phyloP scores from a whole-genome alignment of 2,797 vertebrate genomes.

The Pelodytes ibericus region DNA sequence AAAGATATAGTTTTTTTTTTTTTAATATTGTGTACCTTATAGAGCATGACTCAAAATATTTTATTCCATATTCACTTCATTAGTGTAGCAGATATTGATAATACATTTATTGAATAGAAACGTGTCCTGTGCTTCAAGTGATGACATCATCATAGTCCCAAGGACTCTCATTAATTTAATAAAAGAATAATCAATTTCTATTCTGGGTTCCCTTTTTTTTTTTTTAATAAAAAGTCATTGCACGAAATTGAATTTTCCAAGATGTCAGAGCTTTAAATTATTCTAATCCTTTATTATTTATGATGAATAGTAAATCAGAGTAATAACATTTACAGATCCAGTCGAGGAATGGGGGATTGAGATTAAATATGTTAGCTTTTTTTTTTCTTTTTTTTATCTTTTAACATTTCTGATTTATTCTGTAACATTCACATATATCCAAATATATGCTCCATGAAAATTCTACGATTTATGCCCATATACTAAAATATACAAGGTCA shows the following conservation, averaged over 20 bases:
- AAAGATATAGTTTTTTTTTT: neutral
- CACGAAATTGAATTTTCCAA: conserved; percentile 46
- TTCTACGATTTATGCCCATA: no score
- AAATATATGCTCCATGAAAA: neutral
- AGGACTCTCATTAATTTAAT: conserved; percentile 39
- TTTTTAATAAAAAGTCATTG: conserved; percentile 50
- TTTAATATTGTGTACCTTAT: neutral
- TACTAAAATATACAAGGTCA: no score
- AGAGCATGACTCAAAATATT: neutral
- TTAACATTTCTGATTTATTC: conserved; percentile 8
- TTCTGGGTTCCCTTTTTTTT: conserved; percentile 4
- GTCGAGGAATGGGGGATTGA: conserved; percentile 9
- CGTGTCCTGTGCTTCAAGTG: neutral
- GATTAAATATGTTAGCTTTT: conserved; percentile 22
- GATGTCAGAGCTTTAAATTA: conserved; percentile 41
- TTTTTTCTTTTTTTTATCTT: no score
- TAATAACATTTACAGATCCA: conserved; percentile 48
- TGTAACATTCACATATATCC: neutral
- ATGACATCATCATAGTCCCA: conserved; percentile 23
- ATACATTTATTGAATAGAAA: conserved; percentile 22
- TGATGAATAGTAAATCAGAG: conserved; percentile 43
- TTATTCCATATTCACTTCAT: neutral
- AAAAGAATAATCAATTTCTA: conserved; percentile 47
- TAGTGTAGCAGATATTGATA: conserved; percentile 23
- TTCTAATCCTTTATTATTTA: conserved; percentile 49